These are phyloP conservation scores for Sander vitreus DNA, from an alignment of 2,113 vertebrate genomes.

Conservation along the genomic window DNA sequence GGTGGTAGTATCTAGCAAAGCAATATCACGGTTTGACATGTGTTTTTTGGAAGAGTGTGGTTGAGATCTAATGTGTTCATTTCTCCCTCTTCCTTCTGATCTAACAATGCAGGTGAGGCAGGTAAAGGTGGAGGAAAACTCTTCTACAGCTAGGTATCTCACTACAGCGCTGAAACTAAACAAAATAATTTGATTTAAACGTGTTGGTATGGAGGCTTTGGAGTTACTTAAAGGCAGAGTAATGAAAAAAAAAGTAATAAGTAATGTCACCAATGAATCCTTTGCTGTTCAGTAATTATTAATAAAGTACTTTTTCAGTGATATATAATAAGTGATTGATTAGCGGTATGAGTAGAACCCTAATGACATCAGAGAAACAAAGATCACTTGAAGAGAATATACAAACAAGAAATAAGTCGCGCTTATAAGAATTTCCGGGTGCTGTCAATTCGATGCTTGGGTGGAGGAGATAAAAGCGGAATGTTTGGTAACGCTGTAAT, in stretches of 20 bases:
- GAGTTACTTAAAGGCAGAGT: background rate
- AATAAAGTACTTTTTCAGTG: background rate
- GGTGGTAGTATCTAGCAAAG: background rate
- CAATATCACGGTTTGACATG: background rate
- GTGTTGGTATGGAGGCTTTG: background rate
- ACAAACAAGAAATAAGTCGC: background rate
- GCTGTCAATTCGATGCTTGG: slow-evolving; percentile 4
- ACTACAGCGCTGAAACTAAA: background rate
- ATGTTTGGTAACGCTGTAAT: slow-evolving; percentile 42
- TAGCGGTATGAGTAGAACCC: background rate
- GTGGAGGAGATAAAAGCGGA: slow-evolving; percentile 23
- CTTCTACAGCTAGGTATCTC: background rate
- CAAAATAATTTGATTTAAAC: background rate
- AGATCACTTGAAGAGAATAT: background rate
- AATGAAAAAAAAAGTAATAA: too few species aligned
- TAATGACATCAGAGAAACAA: background rate
- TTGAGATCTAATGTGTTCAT: background rate
- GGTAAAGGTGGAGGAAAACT: background rate
- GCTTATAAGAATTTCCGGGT: slow-evolving; percentile 36
- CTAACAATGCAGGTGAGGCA: background rate
- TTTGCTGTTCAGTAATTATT: background rate
- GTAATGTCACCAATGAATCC: background rate
- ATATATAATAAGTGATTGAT: background rate
- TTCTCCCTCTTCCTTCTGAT: background rate
- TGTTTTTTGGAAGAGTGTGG: background rate